Conservation (phyloP, 2,113 vertebrate genomes). For the Phalacrocorax pelagicus region DNA sequence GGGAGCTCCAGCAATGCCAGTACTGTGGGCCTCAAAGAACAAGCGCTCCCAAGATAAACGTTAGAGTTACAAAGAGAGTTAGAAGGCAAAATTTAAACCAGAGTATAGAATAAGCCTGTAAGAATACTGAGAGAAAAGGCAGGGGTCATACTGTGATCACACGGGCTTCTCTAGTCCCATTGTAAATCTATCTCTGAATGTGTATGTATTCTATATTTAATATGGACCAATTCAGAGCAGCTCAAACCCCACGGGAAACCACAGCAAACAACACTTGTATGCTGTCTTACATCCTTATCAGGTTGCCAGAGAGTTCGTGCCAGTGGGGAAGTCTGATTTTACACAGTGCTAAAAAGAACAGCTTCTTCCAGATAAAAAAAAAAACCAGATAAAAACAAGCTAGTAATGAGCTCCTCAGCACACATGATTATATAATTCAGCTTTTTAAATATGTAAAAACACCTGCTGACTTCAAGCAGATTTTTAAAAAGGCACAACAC, state of each 20-base stretch:
- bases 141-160: background rate
- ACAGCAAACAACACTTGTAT: background rate
- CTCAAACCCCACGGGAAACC: background rate
- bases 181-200: background rate
- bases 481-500: background rate
- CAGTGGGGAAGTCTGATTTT: slow-evolving; percentile 5
- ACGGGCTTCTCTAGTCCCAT: background rate
- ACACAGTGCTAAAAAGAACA: background rate
- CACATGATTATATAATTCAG: background rate
- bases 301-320: background rate
- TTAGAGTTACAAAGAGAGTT: background rate
- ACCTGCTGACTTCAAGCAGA: slow-evolving; percentile 45
- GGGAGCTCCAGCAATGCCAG: background rate
- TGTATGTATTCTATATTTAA: background rate
- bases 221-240: background rate
- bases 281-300: background rate
- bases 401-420: background rate
- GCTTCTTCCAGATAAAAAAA: slow-evolving; percentile 8
- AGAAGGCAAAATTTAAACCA: background rate
- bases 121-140: background rate
- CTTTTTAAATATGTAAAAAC: slow-evolving; percentile 18
- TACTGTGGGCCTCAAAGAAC: background rate
- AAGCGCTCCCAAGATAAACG: background rate
- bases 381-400: background rate
- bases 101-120: background rate